Evolutionary conservation across 2,113 vertebrate genomes (phyloP).

Genomic region (Ceyx cyanopectus): DNA sequence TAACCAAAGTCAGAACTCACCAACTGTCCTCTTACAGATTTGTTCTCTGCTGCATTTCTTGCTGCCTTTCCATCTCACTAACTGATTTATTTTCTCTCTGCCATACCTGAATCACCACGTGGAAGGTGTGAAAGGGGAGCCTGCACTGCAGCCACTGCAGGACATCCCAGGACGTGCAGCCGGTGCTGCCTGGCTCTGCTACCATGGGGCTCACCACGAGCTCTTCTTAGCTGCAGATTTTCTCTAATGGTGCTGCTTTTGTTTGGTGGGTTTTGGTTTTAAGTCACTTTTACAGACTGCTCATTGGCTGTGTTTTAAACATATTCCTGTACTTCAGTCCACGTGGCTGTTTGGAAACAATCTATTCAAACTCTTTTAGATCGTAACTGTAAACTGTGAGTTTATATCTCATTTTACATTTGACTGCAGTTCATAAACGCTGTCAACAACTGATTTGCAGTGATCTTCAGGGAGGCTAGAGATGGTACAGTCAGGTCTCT

Average conservation of each 20-base stretch:
- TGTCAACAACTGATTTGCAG: neutral
- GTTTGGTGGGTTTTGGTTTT: neutral
- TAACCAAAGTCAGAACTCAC: neutral
- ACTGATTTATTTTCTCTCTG: neutral
- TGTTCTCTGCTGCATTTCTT: neutral
- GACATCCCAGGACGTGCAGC: fast-evolving
- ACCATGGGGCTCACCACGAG: neutral
- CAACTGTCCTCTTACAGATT: neutral
- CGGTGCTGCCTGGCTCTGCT: neutral
- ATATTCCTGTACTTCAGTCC: neutral
- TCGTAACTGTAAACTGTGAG: neutral
- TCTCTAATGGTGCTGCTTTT: neutral
- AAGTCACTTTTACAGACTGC: neutral
- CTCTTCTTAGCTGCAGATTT: neutral
- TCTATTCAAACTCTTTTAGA: neutral
- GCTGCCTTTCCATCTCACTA: neutral
- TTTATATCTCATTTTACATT: neutral
- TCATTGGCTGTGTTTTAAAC: neutral
- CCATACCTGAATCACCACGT: neutral
- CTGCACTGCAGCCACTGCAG: neutral
- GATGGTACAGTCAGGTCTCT: neutral
- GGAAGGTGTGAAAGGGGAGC: neutral
- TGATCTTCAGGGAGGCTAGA: neutral
- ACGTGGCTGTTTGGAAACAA: neutral
- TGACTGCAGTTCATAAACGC: neutral